Base-by-base conservation (phyloP, 2,797 vertebrate genomes). In the Sciurus carolinensis region DNA sequence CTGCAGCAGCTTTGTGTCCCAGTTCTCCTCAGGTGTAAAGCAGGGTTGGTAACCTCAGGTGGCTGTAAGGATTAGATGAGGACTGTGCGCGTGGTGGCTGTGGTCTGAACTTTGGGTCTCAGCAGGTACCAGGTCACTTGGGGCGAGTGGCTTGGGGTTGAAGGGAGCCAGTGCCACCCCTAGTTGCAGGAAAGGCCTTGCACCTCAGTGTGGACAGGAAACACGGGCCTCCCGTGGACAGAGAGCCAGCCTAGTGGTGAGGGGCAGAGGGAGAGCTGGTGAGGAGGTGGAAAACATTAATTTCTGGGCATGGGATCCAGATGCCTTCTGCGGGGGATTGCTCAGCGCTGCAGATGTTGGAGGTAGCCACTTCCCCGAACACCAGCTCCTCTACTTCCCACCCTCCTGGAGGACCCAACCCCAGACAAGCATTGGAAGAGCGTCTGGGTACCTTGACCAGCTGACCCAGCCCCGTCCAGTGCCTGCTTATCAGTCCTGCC, bases 361-460 rank as follows among this genome's bases (percentile, higher is more conserved):
- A 59, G 52, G 83, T 0, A 18, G 47, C 12, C 47, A 14, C 72
- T 22, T 11, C 66, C 9, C 66, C 15, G 1, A 13, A 7, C 22
- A 76, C 42, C 42, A 44, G 30, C 12, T 39, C 12, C 57, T 95
- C 39, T 13, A 69, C 39, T 91, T 66, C 77, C 39, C 8, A 18
- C 14, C 26, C 57, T 71, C 69, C 82, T 4, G 7, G 26, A 82
- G 12, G 86, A 83, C 92, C 95, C 96, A 90, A 91, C 33, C 73
- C 64, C 87, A 13, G 6, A 64, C 79, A 62, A 54, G 52, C 75
- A 92, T 90, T 96, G 67, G 12, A 96, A 97, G 12, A 91, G 69
- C 77, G 76, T 81, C 71, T 42, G 69, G 22, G 52, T 80, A 79
- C 92, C 97, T 97, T 95, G 76, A 92, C 77, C 26, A 67, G 59